Base-by-base conservation (phyloP, 2,797 vertebrate species). In the Denticeps clupeoides region DNA sequence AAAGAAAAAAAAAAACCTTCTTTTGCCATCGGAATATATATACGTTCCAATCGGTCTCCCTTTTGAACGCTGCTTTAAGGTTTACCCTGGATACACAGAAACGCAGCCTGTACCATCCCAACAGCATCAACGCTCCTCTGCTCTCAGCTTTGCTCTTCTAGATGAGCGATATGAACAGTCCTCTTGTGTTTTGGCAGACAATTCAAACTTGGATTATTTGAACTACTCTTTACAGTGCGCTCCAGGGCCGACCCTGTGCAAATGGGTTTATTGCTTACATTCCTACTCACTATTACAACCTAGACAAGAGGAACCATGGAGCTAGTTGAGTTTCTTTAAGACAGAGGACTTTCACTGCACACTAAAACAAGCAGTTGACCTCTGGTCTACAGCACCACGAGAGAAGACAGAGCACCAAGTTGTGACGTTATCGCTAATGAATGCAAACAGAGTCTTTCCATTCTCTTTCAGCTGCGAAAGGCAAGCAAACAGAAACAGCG, bases 331-430 rank as follows among this genome's bases (percentile, higher is more conserved):
- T 73, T 63, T 68, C 64, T 71, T 70, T 53, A 71, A 71, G 73
- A 79, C 72, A 74, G 56, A 75, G 68, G 72, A 69, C 53, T 50
- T 33, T 59, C 47, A 62, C 64, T 67, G 74, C 59, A 65, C 70
- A 65, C 44, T 60, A 69, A 63, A 68, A 63, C 47, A 68, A 56
- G 53, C 68, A n/a, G 65, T 52, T 73, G 71, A 75, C 69, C 68
- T 79, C 78, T 80, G 81, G 67, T 78, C 77, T 81, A 81, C 79
- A 86, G 84, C 84, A 86, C 82, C 82, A 83, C 80, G 23, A 72
- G 70, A 80, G 53, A 66, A 70, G 80, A 85, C 78, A 80, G 85
- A 85, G 84, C 84, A 86, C 84, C 84, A 80, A 79, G 78, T 85
- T 35, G 64, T 79, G 77, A 81, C 70, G 63, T 62, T 64, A 57